Percentiles rank a stretch among this genome's conserved stretches.
Evolutionary conservation across 2,113 vertebrate species (phyloP).

Genomic region (Anguilla rostrata): DNA sequence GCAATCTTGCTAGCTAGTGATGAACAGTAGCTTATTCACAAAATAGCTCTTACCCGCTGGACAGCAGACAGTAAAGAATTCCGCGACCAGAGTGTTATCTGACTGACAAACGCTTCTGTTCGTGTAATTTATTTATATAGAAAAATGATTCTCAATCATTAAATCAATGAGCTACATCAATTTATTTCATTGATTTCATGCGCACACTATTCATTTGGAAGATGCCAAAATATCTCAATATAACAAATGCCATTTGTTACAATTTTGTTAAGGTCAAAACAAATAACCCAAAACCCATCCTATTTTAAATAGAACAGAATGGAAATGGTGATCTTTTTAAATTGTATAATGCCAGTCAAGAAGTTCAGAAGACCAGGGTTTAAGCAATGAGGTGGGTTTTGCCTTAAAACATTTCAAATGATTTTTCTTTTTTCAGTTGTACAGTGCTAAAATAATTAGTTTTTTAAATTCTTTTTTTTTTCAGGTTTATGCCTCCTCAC

Average conservation of each 20-base stretch:
- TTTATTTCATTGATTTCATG: too few species aligned
- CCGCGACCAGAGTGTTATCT: not conserved
- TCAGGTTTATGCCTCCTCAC: not conserved
- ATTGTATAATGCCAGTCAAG: not conserved
- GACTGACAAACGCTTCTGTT: not conserved
- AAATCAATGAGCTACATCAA: too few species aligned
- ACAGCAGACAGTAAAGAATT: not conserved
- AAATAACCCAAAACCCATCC: not conserved
- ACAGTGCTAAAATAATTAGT: not conserved
- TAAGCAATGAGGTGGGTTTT: not conserved
- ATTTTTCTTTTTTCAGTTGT: not conserved
- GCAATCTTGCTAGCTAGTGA: not conserved
- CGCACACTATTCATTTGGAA: not conserved
- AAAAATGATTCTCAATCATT: too few species aligned
- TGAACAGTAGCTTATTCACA: not conserved
- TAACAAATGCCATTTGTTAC: not conserved
- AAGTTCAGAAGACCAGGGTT: not conserved
- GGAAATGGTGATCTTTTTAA: not conserved
- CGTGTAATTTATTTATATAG: not conserved
- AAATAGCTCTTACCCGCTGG: not conserved
- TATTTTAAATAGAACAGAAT: not conserved
- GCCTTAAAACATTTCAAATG: not conserved
- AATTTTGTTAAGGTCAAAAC: not conserved
- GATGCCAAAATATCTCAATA: not conserved
- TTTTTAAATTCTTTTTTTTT: not conserved